phyloP scores from a whole-genome alignment of 2,888 invertebrate genomes.

The Hoplodrina blanda region DNA sequence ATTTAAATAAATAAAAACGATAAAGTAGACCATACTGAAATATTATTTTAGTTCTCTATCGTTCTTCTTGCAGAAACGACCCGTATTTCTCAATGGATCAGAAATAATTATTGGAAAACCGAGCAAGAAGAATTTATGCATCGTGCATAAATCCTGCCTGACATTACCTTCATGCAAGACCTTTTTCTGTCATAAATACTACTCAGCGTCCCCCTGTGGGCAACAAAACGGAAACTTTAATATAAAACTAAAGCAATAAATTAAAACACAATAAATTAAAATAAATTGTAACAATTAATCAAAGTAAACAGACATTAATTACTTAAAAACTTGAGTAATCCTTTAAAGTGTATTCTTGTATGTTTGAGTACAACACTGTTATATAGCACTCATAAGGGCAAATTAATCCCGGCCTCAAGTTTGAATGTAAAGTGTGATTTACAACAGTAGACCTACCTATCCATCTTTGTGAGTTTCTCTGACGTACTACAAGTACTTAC shows the following conservation, averaged over 20 bases:
- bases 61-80: too few species aligned
- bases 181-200: conserved; percentile 52
- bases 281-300: conserved; percentile 53
- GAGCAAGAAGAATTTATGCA: conserved; percentile 19
- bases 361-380: conserved; percentile 35
- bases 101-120: too few species aligned
- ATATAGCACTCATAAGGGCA: conserved; percentile 41
- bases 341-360: conserved; percentile 43
- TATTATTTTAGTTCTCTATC: too few species aligned
- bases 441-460: conserved; percentile 16
- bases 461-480: conserved; percentile 38
- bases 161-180: conserved; percentile 8
- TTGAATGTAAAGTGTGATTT: conserved; percentile 50
- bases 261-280: conserved; percentile 27
- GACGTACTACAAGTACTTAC: neutral
- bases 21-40: too few species aligned
- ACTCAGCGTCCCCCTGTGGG: conserved; percentile 8
- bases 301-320: conserved; percentile 52
- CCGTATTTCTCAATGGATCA: too few species aligned
- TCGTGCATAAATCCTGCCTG: conserved; percentile 15
- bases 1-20: too few species aligned
- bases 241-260: conserved; percentile 49
- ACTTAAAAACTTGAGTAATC: conserved; percentile 60
- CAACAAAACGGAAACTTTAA: conserved; percentile 26
- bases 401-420: conserved; percentile 59